Conservation (phyloP, 2,113 vertebrate species). For the Potamarius usumacintae region DNA sequence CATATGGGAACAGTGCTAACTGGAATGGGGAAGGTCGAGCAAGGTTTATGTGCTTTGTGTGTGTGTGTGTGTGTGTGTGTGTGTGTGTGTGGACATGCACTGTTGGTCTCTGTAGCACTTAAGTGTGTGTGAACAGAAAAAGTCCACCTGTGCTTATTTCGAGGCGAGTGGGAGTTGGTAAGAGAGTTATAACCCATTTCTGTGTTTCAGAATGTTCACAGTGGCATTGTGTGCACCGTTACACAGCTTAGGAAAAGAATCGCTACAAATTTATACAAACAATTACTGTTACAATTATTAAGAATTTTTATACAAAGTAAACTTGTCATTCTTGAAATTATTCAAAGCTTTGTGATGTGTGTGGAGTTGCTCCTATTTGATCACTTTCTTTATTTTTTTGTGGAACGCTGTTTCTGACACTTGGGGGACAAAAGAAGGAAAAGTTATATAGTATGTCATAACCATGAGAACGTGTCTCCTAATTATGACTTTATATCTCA, state of each 20-base stretch:
- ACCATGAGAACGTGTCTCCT: too few relatives aligned
- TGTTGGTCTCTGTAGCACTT: constrained; percentile 19
- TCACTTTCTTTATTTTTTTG: too few relatives aligned
- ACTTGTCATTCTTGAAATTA: neutral
- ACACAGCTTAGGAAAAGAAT: neutral
- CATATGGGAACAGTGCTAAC: constrained; percentile 34
- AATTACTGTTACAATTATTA: neutral
- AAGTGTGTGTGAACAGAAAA: constrained; percentile 37
- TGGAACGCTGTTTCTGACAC: too few relatives aligned
- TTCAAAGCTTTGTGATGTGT: too few relatives aligned
- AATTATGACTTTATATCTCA: too few relatives aligned
- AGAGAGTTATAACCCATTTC: neutral
- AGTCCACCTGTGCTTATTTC: constrained; percentile 50
- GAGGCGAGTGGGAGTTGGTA: neutral
- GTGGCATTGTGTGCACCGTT: neutral
- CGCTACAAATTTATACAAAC: neutral
- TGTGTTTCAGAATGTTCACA: neutral
- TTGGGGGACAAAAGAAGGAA: too few relatives aligned
- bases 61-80: constrained; percentile 47
- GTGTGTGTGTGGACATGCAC: constrained; percentile 21
- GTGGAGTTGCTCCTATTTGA: too few relatives aligned
- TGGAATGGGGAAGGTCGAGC: constrained; percentile 45
- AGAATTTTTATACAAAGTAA: neutral
- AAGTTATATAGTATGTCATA: too few relatives aligned
- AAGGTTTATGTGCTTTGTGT: constrained; percentile 57